Percentiles rank a stretch among this genome's conserved stretches.
Conservation (phyloP, 2,797 vertebrate species). For the Glossophaga mutica region DNA sequence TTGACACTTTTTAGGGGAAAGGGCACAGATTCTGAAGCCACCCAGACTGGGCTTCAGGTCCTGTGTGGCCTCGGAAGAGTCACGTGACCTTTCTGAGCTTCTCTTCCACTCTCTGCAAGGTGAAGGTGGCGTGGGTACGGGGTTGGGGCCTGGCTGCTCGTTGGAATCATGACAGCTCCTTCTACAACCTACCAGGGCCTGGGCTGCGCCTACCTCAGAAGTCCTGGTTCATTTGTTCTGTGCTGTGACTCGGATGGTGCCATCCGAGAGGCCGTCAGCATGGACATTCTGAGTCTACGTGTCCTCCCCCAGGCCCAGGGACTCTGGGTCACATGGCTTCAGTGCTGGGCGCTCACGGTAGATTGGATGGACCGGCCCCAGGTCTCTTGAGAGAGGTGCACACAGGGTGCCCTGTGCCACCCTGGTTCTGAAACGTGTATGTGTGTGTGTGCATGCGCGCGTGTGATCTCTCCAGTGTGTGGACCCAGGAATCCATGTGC, state of each 20-base stretch:
- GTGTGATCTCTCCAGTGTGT: constrained; percentile 73
- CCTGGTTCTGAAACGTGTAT: neutral
- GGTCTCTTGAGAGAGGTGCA: neutral
- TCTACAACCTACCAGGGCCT: neutral
- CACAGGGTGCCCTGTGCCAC: neutral
- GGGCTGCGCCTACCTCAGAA: neutral
- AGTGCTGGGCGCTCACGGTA: rapidly evolving
- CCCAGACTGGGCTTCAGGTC: neutral
- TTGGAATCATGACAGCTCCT: neutral
- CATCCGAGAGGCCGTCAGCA: neutral
- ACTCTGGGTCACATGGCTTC: rapidly evolving
- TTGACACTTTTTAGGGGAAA: neutral
- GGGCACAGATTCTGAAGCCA: neutral
- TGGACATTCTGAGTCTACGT: neutral
- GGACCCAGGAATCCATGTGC: constrained; percentile 80
- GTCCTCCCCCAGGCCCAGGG: neutral
- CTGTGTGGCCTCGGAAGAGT: neutral
- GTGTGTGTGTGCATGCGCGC: neutral
- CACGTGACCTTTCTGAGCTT: neutral
- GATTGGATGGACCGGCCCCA: neutral
- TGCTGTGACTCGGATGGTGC: neutral
- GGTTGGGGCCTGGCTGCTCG: neutral
- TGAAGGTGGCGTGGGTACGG: neutral
- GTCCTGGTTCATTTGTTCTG: neutral
- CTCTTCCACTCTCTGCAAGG: neutral